Base-by-base conservation (phyloP, 2,113 vertebrate species). In the Notarius lentiginosus region DNA sequence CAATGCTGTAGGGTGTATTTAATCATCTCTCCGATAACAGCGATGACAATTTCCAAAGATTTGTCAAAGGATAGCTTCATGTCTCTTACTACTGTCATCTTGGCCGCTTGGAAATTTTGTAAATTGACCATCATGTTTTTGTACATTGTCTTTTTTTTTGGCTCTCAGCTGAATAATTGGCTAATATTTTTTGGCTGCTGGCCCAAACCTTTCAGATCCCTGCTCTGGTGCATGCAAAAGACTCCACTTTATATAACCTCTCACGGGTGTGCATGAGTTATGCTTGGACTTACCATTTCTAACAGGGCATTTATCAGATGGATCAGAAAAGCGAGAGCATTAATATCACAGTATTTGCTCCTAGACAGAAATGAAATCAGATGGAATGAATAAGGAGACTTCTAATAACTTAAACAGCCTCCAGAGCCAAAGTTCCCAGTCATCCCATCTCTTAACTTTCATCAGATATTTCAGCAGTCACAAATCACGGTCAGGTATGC, bases 111-210 rank as follows among this genome's bases (percentile, higher is more conserved):
- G n/a, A 56, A 30, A 30, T 17, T 58, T 34, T 27, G 76, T 56
- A 79, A 76, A 76, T 76, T n/a, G 22, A 76, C 47, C 49, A 51
- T 53, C 22, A 51, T 22, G 0, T 76, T 22, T 76, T 79, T 79
- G 12, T 27, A 27, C 49, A 79, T 17, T 15, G 56, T 79, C 49
- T 55, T 49, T 20, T 51, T 77, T 27, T 53, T n/a, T 15, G 75
- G n/a, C 75, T 55, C 75, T 41, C 24, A 27, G 75, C 24, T 27
- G 24, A 55, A 55, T 6, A 77, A 77, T 27, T 24, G 55, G 24
- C n/a, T 55, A 79, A 79, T n/a, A 51, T 49, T 79, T 75, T 79
- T 79, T 79, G 75, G 51, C 75, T 79, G 51, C n/a, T 30, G n/a
- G 75, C 51, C 51, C 12, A 55, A 56, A 55, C 8, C n/a, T 55